Evolutionary conservation across 2,888 invertebrate species (phyloP), one percentile per base, ranked within the genome.

Genomic region (Agriopis marginaria): DNA sequence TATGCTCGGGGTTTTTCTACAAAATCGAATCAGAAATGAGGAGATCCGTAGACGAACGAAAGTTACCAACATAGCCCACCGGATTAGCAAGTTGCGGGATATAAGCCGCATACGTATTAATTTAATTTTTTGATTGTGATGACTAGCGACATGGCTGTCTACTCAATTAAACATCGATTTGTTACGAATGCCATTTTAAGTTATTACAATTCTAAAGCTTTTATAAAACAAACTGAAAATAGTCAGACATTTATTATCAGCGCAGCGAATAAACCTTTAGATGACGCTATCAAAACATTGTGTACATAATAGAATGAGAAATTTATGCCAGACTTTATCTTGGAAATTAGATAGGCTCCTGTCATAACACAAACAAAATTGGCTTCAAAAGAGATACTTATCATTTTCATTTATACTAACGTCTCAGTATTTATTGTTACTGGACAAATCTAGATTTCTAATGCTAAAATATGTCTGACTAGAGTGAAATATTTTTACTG

Each of bases 331-430:
- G 51, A 62, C 51, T 61, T 53, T 62, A 62, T 54, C 44, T 62
- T 54, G 44, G 42, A 62, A 62, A 62, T 53, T 53, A 62, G 62
- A 62, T 32, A 54, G 23, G 62, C 23, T 53, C 53, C 53, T 62
- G 62, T 53, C 62, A 62, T 45, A 62, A 62, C 45, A 62, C 53
- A 45, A 62, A 53, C 17, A 42, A 62, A 62, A 53, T 62, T 53
- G 62, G 8, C 62, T 62, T 51, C 51, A 62, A 42, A 42, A 23
- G 42, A 49, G 49, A 50, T 40, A 39, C n/a, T 53, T 23, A 40
- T 40, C 44, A 62, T 62, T 62, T 62, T 53, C 44, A 12, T 62
- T 53, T 62, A 11, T 42, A n/a, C 14, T 11, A 17, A 62, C 51
- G 12, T 53, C 10, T 17, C 8, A 23, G 9, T 32, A 32, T 45